Conservation (phyloP, 2,113 vertebrate species). For the Larimichthys crocea region DNA sequence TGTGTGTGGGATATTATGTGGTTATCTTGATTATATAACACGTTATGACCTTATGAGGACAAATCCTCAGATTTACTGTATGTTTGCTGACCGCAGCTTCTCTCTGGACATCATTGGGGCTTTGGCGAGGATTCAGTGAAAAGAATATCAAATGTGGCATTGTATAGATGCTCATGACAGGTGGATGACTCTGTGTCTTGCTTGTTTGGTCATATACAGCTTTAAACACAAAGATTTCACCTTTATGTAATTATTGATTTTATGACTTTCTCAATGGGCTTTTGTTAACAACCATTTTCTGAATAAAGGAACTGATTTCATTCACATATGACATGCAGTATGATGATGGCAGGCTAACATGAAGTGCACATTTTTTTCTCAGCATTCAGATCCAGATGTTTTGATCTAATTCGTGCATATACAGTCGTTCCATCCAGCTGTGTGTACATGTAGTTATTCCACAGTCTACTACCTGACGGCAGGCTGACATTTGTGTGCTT, state of each 20-base stretch:
- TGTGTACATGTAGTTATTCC: not conserved
- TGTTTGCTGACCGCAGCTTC: conserved; percentile 29
- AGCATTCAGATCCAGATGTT: conserved; percentile 10
- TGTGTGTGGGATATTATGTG: conserved; percentile 36
- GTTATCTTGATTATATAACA: conserved; percentile 62
- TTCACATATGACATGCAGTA: not conserved
- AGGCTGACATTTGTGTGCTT: conserved; percentile 8
- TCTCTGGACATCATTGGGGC: not conserved
- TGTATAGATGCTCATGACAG: not conserved
- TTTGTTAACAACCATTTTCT: not conserved
- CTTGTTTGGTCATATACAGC: not conserved
- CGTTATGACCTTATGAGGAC: conserved; percentile 51
- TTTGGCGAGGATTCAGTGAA: conserved; percentile 7
- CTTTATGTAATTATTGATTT: not conserved
- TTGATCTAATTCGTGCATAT: not conserved
- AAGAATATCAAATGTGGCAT: not conserved
- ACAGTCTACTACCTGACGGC: not conserved
- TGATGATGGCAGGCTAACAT: not conserved
- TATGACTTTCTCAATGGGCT: not conserved
- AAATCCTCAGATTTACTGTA: conserved; percentile 71
- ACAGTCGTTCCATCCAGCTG: not conserved
- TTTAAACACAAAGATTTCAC: not conserved
- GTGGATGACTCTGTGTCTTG: not conserved
- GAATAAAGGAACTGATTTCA: not conserved
- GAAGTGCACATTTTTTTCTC: not conserved